These are phyloP conservation scores for Gila orcuttii DNA, from an alignment of 2,113 vertebrate species.

Conservation along the genomic window DNA sequence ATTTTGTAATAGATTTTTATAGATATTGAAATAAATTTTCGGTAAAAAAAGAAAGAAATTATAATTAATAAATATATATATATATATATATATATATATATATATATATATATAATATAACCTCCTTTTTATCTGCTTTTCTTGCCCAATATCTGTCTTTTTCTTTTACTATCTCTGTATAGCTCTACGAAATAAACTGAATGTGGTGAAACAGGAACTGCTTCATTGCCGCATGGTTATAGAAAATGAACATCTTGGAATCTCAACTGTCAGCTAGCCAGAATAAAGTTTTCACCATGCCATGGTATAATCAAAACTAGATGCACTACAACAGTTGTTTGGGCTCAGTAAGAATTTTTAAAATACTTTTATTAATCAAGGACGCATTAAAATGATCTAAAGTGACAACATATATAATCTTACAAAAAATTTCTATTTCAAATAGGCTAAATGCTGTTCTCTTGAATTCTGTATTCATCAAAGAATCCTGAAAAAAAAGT, in stretches of 20 bases:
- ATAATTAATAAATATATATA: too few species aligned
- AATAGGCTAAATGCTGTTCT: neutral
- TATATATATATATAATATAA: too few species aligned
- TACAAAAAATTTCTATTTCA: neutral
- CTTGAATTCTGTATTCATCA: neutral
- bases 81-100: too few species aligned
- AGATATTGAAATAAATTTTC: neutral
- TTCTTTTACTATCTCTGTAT: neutral
- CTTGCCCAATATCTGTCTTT: neutral
- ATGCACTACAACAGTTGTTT: neutral
- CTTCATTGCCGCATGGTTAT: neutral
- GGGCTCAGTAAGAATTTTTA: neutral
- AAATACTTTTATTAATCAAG: too few species aligned
- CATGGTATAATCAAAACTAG: neutral
- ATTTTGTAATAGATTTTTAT: neutral
- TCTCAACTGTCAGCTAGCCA: conserved; percentile 5
- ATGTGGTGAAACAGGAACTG: conserved; percentile 4
- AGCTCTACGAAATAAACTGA: neutral
- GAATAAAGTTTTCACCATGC: neutral
- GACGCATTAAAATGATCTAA: neutral
- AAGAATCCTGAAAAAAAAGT: neutral
- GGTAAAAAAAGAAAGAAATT: neutral
- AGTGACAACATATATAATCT: neutral
- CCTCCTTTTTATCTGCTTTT: too few species aligned
- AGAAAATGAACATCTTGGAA: neutral